These are phyloP conservation scores for Gerris lacustris DNA, from an alignment of 2,888 invertebrate species.

Conservation along the genomic window DNA sequence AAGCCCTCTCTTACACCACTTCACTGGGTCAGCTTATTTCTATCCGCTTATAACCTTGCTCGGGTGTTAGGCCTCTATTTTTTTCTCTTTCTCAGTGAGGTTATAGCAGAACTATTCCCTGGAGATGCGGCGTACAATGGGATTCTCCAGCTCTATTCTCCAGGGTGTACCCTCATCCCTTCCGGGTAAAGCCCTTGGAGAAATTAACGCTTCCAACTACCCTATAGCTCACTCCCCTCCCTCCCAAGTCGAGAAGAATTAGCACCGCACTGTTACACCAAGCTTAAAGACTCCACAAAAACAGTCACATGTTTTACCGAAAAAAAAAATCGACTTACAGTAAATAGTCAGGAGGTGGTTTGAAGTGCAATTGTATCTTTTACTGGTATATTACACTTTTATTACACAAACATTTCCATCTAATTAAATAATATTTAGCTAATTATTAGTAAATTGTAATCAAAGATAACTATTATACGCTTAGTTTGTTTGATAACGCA, in stretches of 20 bases:
- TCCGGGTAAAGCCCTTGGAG: not conserved
- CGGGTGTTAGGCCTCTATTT: not conserved
- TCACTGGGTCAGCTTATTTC: conserved; percentile 5
- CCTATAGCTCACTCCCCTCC: not conserved
- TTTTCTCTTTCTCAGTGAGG: not conserved
- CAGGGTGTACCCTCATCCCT: not conserved
- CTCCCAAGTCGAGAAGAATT: not conserved
- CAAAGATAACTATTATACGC: no score
- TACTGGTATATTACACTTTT: no score
- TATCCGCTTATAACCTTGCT: not conserved
- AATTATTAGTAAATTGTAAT: no score
- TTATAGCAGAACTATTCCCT: not conserved
- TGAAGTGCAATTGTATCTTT: no score
- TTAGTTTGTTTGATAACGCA: no score
- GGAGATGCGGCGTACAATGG: not conserved
- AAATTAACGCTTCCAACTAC: not conserved
- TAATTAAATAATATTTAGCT: no score
- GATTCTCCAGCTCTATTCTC: not conserved
- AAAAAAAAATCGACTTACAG: no score
- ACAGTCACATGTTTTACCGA: no score
- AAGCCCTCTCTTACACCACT: not conserved
- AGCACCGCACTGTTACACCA: not conserved
- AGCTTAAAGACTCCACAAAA: not conserved
- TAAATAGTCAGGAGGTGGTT: no score
- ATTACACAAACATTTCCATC: no score